Percentiles rank a stretch among this genome's conserved stretches.
phyloP scores from a whole-genome alignment of 35 echinoderm and acorn worm species.

The Ophiothrix spiculata region DNA sequence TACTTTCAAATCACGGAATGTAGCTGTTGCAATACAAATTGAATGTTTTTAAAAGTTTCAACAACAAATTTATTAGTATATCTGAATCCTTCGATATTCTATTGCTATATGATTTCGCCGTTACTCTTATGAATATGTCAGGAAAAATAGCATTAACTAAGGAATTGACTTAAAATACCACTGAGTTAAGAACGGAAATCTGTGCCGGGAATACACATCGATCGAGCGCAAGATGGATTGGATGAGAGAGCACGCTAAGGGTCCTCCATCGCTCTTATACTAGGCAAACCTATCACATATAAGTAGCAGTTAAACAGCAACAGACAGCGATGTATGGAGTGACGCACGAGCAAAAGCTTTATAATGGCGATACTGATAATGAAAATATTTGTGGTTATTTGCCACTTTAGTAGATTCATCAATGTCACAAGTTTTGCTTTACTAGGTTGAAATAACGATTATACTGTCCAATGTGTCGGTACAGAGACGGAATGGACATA shows the following conservation, averaged over 20 bases:
- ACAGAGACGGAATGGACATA: not conserved
- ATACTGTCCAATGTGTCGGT: not conserved
- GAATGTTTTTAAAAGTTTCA: no score
- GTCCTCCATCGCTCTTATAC: not conserved
- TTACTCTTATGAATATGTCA: no score
- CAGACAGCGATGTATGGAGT: not conserved
- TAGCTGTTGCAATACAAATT: no score
- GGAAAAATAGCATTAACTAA: no score
- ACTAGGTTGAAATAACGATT: not conserved
- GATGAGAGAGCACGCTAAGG: not conserved
- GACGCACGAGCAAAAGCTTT: not conserved
- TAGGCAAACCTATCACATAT: not conserved
- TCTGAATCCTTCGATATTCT: no score
- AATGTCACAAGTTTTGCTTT: not conserved
- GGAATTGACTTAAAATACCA: no score
- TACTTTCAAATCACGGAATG: no score
- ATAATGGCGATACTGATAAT: not conserved
- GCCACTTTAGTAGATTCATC: not conserved
- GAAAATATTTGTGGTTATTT: constrained; percentile 4
- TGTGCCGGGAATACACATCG: not conserved
- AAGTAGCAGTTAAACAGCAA: not conserved
- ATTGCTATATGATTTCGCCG: no score
- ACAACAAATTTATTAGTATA: no score
- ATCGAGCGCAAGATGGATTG: not conserved
- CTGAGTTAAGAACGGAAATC: not conserved